Base-by-base conservation (phyloP, 2,888 invertebrate genomes). In the Pyrochroa serraticornis region DNA sequence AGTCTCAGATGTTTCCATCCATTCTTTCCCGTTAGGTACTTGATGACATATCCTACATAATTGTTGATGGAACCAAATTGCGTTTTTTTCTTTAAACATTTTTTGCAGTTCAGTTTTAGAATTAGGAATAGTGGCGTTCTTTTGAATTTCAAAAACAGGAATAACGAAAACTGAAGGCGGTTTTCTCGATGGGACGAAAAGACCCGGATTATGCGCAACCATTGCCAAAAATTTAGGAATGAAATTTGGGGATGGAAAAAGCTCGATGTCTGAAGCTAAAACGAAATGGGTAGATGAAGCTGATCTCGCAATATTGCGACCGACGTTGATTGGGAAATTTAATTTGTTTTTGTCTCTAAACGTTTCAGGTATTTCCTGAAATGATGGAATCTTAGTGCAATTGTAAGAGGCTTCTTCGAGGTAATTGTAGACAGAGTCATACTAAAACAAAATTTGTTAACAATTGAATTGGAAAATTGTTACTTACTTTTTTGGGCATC, bases 401-500 rank as follows among this genome's bases (percentile, higher is more conserved):
- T 66, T 41, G 39, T 51, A 58, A 1, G 37, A 9, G 31, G 67
- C 67, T 32, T 53, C 39, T 32, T 64, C 66, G 0, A 30, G 22
- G 22, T 22, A 6, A 44, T 33, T 10, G 10, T 9, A 30, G 57
- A 30, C 6, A 56, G 36, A n/a, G 12, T n/a, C 7, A 48, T 30
- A 9, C 7, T 42, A 34, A 55, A 60, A 43, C 39, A n/a, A 48
- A 7, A 2, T 6, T 7, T 31, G 7, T 43, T 8, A 9, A 22
- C 7, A 43, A 7, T 43, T 43, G 43, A 43, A 10, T 37, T 37
- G n/a, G n/a, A n/a, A n/a, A 35, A n/a, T 10, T 35, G 3, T n/a
- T 6, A 35, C 35, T 10, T 9, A 35, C 35, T 3, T 35, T 39
- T 10, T 43, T 84, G 45, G 92, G 92, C 74, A 91, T 85, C 78